These are phyloP conservation scores for Ruditapes philippinarum DNA, from an alignment of 1,140 invertebrate species.

Conservation along the genomic window DNA sequence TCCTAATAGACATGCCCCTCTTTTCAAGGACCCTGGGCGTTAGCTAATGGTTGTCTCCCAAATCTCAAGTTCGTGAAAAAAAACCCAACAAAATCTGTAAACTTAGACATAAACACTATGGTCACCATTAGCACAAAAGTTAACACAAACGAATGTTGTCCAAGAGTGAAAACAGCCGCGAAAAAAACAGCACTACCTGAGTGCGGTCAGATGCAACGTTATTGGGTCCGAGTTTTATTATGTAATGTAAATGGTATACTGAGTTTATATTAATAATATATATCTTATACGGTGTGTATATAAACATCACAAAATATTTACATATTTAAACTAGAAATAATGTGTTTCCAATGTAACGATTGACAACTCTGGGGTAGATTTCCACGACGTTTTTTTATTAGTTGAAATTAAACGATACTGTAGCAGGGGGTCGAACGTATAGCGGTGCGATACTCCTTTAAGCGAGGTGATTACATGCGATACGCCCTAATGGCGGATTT, in stretches of 20 bases:
- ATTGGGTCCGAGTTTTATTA: conserved; percentile 35
- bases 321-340: conserved; percentile 47
- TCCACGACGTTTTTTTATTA: too few relatives aligned
- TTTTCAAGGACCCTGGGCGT: conserved; percentile 41
- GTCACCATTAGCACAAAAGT: conserved; percentile 37
- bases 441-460: too few relatives aligned
- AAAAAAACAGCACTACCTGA: conserved; percentile 34
- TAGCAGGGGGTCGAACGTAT: too few relatives aligned
- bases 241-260: conserved; percentile 41
- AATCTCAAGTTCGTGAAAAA: conserved; percentile 36
- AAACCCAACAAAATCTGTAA: conserved; percentile 43
- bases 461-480: too few relatives aligned
- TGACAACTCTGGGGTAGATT: too few relatives aligned
- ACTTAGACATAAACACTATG: conserved; percentile 1
- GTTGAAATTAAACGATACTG: too few relatives aligned
- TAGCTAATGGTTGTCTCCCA: conserved; percentile 41
- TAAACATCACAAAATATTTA: conserved; percentile 45
- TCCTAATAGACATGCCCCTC: conserved; percentile 31
- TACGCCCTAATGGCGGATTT: too few relatives aligned
- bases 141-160: conserved; percentile 39
- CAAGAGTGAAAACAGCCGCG: conserved; percentile 41
- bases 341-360: too few relatives aligned
- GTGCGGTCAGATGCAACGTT: conserved; percentile 37
- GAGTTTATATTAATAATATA: conserved; percentile 45
- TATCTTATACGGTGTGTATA: conserved; percentile 39